These are phyloP conservation scores for Sebastiscus tertius DNA, from an alignment of 2,797 vertebrate species.

Conservation along the genomic window DNA sequence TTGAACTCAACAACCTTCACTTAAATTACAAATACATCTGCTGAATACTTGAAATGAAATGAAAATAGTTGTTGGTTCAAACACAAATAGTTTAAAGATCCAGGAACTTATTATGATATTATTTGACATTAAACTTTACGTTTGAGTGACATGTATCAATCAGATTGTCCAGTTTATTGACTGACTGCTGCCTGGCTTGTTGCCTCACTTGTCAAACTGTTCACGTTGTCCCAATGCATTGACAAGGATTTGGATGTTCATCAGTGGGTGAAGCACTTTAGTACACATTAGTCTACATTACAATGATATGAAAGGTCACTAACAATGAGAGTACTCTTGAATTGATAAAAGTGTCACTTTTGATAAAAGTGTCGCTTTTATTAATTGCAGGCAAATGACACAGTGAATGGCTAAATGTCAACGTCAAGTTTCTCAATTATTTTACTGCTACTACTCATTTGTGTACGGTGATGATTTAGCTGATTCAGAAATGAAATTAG, in stretches of 20 bases:
- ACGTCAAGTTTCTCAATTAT: not conserved
- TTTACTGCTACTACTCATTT: not conserved
- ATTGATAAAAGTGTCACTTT: slow-evolving; percentile 8
- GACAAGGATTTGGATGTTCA: not conserved
- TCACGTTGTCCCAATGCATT: not conserved
- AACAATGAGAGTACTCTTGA: slow-evolving; percentile 6
- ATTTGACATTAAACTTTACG: not conserved
- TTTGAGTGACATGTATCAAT: not conserved
- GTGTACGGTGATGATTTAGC: not conserved
- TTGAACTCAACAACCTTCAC: not conserved
- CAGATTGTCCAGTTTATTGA: no score
- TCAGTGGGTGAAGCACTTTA: not conserved
- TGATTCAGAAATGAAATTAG: not conserved
- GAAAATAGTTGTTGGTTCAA: not conserved
- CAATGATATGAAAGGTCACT: not conserved
- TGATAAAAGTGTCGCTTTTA: slow-evolving; percentile 7
- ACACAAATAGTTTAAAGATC: not conserved
- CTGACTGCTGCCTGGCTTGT: no score
- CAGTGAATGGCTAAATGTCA: slow-evolving; percentile 11
- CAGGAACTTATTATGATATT: not conserved
- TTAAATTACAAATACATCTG: not conserved
- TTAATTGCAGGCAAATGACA: not conserved
- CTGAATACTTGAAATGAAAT: not conserved
- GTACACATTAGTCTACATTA: not conserved
- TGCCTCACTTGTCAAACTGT: not conserved